Base-by-base conservation (phyloP, 2,797 vertebrate genomes). In the Nyctibius grandis region DNA sequence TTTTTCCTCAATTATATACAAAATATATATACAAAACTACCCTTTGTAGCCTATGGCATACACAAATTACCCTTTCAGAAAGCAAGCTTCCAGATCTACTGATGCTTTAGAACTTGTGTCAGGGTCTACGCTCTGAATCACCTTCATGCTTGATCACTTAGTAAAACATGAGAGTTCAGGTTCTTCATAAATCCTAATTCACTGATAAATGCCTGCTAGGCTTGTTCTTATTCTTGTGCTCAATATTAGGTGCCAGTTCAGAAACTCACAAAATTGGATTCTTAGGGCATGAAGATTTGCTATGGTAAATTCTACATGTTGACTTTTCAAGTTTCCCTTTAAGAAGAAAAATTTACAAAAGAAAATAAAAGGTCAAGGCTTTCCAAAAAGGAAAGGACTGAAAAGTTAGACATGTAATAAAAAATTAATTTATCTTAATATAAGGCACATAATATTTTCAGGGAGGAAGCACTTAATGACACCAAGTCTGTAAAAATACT, bases 111-210 rank as follows among this genome's bases (percentile, higher is more conserved):
- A 92, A 90, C 25, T 70, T 25, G 20, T 44, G 8, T 26, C 42
- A 73, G 33, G 3, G 65, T 85, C 82, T 80, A n/a, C n/a, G 57
- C 34, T 59, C 56, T 64, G 74, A 94, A 79, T 91, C 59, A 91
- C 44, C 78, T 91, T 95, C 72, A 68, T 4, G 22, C 34, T 34
- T 91, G 56, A 90, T 85, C 70, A 88, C 85, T 95, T 78, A 87
- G 51, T 47, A 87, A 93, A 81, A 50, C 12, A 53, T 56, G 12
- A 47, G 17, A 67, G 17, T 79, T 82, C 45, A 64, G 25, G 28
- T 57, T 95, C 56, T 89, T 96, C 42, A 88, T 86, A 92, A 97
- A 93, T 91, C 74, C 61, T 68, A 56, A 91, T 68, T 67, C 42
- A 67, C 26, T 31, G 8, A 51, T 73, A 75, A 91, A 89, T 3